These are phyloP conservation scores for Pyrrhia umbra DNA, from an alignment of 2,888 invertebrate genomes.

Conservation along the genomic window DNA sequence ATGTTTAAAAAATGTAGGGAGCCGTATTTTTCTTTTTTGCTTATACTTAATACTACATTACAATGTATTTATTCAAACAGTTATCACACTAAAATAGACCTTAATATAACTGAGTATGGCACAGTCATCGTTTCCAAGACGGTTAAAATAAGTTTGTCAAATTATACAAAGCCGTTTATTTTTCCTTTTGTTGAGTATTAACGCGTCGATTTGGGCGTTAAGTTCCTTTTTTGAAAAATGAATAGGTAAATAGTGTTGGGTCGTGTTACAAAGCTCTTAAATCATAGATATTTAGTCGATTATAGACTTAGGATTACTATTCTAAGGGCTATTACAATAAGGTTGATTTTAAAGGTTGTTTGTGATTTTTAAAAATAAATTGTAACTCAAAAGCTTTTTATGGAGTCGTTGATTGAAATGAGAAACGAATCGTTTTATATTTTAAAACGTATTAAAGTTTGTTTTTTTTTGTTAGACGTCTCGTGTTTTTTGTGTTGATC, in stretches of 20 bases:
- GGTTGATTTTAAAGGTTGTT: constrained; percentile 47
- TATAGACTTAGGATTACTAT: constrained; percentile 50
- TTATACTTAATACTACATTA: constrained; percentile 65
- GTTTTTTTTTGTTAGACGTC: constrained; percentile 48
- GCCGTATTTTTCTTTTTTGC: constrained; percentile 81
- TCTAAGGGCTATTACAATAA: constrained; percentile 55
- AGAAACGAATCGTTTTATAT: constrained; percentile 66
- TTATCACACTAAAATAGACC: constrained; percentile 21
- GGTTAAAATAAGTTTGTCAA: constrained; percentile 53
- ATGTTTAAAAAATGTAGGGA: constrained; percentile 87
- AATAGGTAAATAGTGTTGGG: constrained; percentile 88
- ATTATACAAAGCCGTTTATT: constrained; percentile 89
- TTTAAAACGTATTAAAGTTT: constrained; percentile 62
- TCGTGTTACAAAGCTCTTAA: constrained; percentile 83
- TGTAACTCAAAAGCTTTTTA: constrained; percentile 63
- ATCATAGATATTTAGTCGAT: constrained; percentile 73
- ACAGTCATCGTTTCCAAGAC: not conserved
- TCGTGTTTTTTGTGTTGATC: constrained; percentile 37
- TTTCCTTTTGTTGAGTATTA: constrained; percentile 87
- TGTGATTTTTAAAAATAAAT: constrained; percentile 57
- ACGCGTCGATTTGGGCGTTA: constrained; percentile 89
- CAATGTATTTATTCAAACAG: constrained; percentile 7
- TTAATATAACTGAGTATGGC: not conserved
- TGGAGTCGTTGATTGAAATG: constrained; percentile 58
- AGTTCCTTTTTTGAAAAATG: constrained; percentile 89